phyloP scores from a whole-genome alignment of 2,888 invertebrate genomes.

The Spialia ferax region DNA sequence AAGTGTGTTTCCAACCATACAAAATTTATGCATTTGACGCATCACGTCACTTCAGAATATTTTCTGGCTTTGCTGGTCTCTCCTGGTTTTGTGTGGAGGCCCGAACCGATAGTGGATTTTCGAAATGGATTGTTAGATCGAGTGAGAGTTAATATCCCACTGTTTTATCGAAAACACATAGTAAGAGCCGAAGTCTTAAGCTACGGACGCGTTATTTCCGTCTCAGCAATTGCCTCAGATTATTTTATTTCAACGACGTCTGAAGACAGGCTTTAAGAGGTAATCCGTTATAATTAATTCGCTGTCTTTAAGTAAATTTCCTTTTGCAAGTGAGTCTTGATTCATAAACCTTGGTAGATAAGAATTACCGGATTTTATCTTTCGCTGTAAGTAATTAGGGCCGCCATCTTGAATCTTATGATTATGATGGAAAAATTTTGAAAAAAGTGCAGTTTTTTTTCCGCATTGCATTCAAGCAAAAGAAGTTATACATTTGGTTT shows the following conservation, averaged over 20 bases:
- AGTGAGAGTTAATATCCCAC: too few relatives aligned
- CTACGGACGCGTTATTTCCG: conserved; percentile 31
- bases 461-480: too few relatives aligned
- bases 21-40: too few relatives aligned
- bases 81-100: too few relatives aligned
- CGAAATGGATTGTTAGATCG: too few relatives aligned
- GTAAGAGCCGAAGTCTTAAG: conserved; percentile 1
- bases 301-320: conserved; percentile 34
- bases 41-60: too few relatives aligned
- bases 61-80: too few relatives aligned
- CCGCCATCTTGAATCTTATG: not conserved
- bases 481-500: too few relatives aligned
- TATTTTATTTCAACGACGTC: conserved; percentile 37
- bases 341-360: conserved; percentile 25
- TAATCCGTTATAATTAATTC: conserved; percentile 40
- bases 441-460: too few relatives aligned
- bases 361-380: not conserved
- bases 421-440: too few relatives aligned
- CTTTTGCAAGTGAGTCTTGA: conserved; percentile 26
- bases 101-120: too few relatives aligned
- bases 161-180: conserved; percentile 8
- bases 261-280: conserved; percentile 32
- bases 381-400: not conserved
- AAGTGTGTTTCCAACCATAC: too few relatives aligned
- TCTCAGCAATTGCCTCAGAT: conserved; percentile 32